phyloP scores from a whole-genome alignment of 2,113 vertebrate species.

The Grus americana region DNA sequence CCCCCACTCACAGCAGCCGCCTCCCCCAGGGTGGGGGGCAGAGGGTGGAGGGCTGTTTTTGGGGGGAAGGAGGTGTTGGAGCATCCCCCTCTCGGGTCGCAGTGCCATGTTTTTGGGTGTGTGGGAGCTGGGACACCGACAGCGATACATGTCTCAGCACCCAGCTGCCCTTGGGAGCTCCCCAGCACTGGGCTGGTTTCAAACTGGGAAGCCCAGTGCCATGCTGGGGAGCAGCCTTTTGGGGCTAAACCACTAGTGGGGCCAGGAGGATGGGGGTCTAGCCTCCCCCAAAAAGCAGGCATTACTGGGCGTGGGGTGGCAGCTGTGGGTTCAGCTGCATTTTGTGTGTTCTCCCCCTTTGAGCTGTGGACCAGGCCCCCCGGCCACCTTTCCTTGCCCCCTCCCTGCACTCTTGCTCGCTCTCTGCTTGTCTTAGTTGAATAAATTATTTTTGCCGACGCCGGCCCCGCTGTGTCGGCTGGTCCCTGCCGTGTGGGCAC shows the following conservation, averaged over 20 bases:
- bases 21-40: fast-evolving
- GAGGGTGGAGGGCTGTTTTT: neutral
- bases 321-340: neutral
- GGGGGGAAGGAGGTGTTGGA: neutral
- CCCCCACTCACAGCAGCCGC: fast-evolving
- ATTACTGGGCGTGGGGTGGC: neutral
- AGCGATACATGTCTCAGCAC: fast-evolving
- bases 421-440: conserved; percentile 60
- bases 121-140: neutral
- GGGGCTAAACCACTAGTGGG: neutral
- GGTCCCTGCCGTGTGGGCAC: neutral
- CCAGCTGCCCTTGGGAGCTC: neutral
- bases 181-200: fast-evolving
- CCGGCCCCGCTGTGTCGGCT: neutral
- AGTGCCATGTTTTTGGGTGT: neutral
- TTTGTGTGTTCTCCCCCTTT: neutral
- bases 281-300: fast-evolving
- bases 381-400: neutral
- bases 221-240: neutral
- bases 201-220: neutral
- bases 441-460: conserved; percentile 67
- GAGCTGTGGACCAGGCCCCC: neutral
- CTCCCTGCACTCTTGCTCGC: neutral
- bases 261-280: neutral
- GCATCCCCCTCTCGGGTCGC: fast-evolving